Conservation (phyloP, 2,113 vertebrate species). For the Marmota flaviventris region DNA sequence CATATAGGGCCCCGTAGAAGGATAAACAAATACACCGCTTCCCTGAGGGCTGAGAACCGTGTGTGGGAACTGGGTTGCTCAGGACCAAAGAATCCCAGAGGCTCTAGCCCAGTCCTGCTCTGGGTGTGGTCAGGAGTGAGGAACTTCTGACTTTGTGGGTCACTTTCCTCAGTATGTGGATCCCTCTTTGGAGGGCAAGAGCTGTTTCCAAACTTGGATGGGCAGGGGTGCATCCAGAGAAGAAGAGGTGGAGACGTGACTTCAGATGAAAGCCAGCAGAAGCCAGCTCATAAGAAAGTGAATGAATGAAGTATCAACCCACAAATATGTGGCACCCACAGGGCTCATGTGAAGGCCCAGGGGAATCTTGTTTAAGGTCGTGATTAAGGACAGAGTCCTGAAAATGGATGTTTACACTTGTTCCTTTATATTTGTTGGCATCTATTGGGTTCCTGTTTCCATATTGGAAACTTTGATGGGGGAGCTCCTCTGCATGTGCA, state of each 20-base stretch:
- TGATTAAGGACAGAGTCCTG: background rate
- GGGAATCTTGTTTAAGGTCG: background rate
- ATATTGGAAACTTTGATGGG: background rate
- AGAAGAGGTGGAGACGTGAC: background rate
- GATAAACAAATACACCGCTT: background rate
- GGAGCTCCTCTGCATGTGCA: background rate
- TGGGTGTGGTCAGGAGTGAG: background rate
- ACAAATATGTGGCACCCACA: background rate
- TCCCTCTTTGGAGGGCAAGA: background rate
- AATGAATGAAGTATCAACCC: background rate
- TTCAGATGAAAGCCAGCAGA: background rate
- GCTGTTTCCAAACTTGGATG: background rate
- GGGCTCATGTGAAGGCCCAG: background rate
- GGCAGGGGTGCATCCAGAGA: background rate
- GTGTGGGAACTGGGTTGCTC: conserved; percentile 58
- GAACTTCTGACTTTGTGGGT: background rate
- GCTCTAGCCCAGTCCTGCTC: background rate
- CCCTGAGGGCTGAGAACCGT: background rate
- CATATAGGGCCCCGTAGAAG: background rate
- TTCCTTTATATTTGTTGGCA: too few relatives aligned
- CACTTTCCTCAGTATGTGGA: background rate
- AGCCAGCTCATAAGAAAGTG: background rate
- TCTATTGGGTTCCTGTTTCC: too few relatives aligned
- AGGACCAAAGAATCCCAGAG: conserved; percentile 43
- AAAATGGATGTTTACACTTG: too few relatives aligned